These are phyloP conservation scores for Leucoraja erinaceus DNA, from an alignment of 2,113 vertebrate genomes.

Conservation along the genomic window DNA sequence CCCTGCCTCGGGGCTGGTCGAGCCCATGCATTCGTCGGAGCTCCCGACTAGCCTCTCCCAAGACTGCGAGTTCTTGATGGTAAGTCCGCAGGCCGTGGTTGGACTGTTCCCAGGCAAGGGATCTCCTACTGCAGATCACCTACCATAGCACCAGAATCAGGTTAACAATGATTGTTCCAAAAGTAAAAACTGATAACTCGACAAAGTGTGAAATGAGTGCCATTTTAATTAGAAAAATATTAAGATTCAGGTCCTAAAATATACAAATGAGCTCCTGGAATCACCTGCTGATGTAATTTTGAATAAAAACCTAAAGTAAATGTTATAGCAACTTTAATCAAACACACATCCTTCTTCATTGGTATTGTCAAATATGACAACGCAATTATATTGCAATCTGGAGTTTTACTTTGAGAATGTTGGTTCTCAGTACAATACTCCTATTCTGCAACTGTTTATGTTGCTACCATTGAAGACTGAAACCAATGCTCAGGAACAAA, in stretches of 20 bases:
- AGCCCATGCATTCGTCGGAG: no score
- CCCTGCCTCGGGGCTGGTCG: no score
- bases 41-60: no score
- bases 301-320: slow-evolving; percentile 34
- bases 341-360: slow-evolving; percentile 44
- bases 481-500: background rate
- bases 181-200: slow-evolving; percentile 47
- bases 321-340: slow-evolving; percentile 47
- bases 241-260: slow-evolving; percentile 48
- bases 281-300: slow-evolving; percentile 42
- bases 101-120: no score
- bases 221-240: slow-evolving; percentile 46
- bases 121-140: slow-evolving; percentile 44
- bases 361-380: slow-evolving; percentile 33
- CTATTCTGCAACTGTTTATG: background rate
- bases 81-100: no score
- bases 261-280: slow-evolving; percentile 39
- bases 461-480: background rate
- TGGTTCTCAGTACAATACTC: no score
- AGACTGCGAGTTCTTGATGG: no score
- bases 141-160: slow-evolving; percentile 49
- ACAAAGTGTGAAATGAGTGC: slow-evolving; percentile 45
- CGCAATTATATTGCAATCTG: background rate
- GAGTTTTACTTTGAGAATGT: no score
- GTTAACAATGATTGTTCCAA: slow-evolving; percentile 51